Percentiles rank a stretch among this genome's conserved stretches.
Conservation (phyloP, 1,140 invertebrate genomes). For the Pseudomyrmex sp. region DNA sequence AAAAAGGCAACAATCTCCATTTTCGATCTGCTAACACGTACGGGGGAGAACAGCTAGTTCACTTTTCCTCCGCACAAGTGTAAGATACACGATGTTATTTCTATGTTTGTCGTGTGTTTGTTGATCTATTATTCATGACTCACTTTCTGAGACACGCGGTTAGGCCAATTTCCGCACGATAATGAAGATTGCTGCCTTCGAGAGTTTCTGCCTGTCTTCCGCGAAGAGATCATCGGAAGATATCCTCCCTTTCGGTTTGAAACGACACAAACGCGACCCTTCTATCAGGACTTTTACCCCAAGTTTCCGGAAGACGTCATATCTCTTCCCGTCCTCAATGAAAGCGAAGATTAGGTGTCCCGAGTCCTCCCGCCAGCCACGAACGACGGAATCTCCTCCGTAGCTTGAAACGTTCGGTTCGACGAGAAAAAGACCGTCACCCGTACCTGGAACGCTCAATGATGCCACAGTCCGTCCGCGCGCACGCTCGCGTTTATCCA, state of each 20-base stretch:
- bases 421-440: slow-evolving; percentile 52
- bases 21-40: slow-evolving; percentile 2
- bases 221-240: not conserved
- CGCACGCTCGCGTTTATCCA: slow-evolving; percentile 52
- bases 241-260: not conserved
- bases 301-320: slow-evolving; percentile 6
- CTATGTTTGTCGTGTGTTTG: too few relatives aligned
- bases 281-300: slow-evolving; percentile 18
- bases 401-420: slow-evolving; percentile 44
- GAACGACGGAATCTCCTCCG: slow-evolving; percentile 40
- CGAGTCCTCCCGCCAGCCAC: slow-evolving; percentile 8
- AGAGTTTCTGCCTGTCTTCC: not conserved
- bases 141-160: too few relatives aligned
- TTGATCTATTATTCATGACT: too few relatives aligned
- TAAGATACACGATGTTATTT: too few relatives aligned
- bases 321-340: not conserved
- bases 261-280: slow-evolving; percentile 8
- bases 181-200: slow-evolving; percentile 22
- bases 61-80: too few relatives aligned
- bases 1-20: slow-evolving; percentile 16
- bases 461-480: slow-evolving; percentile 55
- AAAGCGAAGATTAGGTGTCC: slow-evolving; percentile 11
- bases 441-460: slow-evolving; percentile 59
- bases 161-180: not conserved
- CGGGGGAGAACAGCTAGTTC: too few relatives aligned